phyloP scores from a whole-genome alignment of 2,113 vertebrate genomes.

The Steatornis caripensis region DNA sequence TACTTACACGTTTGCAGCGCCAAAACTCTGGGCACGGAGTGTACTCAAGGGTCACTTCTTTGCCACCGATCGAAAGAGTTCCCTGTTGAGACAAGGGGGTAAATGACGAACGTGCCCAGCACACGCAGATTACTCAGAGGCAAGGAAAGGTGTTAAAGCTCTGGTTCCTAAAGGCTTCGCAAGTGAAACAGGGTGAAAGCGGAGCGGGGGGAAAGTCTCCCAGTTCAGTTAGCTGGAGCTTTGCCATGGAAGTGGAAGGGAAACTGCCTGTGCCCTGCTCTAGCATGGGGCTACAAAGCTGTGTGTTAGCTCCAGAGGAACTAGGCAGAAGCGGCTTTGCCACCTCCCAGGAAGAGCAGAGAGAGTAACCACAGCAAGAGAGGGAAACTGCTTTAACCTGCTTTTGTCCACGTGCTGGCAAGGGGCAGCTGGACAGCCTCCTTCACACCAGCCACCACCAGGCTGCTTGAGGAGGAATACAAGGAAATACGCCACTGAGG shows the following conservation, averaged over 20 bases:
- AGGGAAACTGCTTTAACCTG: background rate
- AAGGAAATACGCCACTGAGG: background rate
- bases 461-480: background rate
- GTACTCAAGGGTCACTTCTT: constrained; percentile 88
- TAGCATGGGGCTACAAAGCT: background rate
- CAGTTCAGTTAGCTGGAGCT: constrained; percentile 11
- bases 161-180: constrained; percentile 35
- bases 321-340: background rate
- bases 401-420: background rate
- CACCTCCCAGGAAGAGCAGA: background rate
- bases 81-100: constrained; percentile 83
- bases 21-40: constrained; percentile 77
- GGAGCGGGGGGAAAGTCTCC: constrained; percentile 19
- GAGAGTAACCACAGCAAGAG: background rate
- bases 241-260: background rate
- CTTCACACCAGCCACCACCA: background rate
- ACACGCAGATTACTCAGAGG: background rate
- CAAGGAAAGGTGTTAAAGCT: constrained; percentile 36
- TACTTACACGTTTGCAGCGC: constrained; percentile 80
- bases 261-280: constrained; percentile 13
- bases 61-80: constrained; percentile 87
- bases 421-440: background rate
- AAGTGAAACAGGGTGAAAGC: constrained; percentile 29
- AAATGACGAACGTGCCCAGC: constrained; percentile 31
- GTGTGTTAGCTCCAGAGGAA: background rate